phyloP scores from a whole-genome alignment of 2,797 vertebrate genomes.

The Diplodus puntazzo region DNA sequence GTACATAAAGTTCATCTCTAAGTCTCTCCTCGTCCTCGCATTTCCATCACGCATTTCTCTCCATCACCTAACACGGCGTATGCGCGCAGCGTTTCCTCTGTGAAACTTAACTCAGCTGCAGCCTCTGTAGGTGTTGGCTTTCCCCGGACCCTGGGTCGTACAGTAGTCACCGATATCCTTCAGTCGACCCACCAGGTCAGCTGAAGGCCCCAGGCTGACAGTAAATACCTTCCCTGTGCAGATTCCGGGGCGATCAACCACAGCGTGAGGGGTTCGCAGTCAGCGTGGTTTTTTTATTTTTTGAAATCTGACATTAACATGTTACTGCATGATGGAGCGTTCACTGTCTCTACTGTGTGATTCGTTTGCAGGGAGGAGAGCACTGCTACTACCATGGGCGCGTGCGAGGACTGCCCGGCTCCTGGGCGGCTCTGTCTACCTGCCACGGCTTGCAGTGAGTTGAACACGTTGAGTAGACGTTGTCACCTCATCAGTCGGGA shows the following conservation, averaged over 20 bases:
- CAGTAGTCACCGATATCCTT: constrained; percentile 62
- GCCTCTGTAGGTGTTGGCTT: constrained; percentile 53
- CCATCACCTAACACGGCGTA: neutral
- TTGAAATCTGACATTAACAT: constrained; percentile 32
- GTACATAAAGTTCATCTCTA: neutral
- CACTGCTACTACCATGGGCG: constrained; percentile 97
- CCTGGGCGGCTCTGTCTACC: constrained; percentile 94
- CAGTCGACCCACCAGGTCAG: constrained; percentile 17
- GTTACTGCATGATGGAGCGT: constrained; percentile 29
- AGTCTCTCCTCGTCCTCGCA: neutral
- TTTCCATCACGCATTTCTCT: neutral
- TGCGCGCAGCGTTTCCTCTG: neutral
- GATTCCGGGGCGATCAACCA: constrained; percentile 18
- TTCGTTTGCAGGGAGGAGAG: constrained; percentile 88
- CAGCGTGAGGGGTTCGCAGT: neutral
- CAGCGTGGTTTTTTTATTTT: constrained; percentile 37
- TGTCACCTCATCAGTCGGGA: neutral
- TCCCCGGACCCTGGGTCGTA: constrained; percentile 5
- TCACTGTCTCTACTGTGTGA: constrained; percentile 21
- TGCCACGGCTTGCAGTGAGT: constrained; percentile 91
- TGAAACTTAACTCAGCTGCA: constrained; percentile 44
- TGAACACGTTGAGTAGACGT: constrained; percentile 67
- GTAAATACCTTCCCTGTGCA: constrained; percentile 25
- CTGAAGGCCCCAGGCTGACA: constrained; percentile 16
- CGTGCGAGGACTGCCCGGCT: constrained; percentile 85